Evolutionary conservation across 2,113 vertebrate genomes (phyloP), one percentile per base, ranked within the genome.

Genomic region (Chionomys nivalis): DNA sequence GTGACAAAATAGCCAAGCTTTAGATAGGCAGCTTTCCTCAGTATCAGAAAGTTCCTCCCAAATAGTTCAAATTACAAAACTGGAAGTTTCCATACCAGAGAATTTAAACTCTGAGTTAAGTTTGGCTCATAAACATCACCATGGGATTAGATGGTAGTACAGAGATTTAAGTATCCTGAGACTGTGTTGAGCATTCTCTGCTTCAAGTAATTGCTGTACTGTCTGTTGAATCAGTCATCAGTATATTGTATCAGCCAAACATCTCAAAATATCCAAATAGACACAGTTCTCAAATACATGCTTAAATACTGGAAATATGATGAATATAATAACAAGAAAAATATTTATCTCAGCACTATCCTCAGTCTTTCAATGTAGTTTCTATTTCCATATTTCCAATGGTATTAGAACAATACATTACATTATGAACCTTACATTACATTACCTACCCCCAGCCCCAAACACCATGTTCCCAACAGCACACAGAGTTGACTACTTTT

Each of bases 121-220:
- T 13, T 90, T 52, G 33, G 49, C 61, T 33, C 94, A 36, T 94
- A 97, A 97, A 93, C 11, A 96, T n/a, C 44, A 96, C 55, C 63
- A 70, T 49, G 31, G 89, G 11, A 1, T 89, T 93, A 73, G 28
- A 63, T 1, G 87, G 39, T 23, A 85, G 52, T 88, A 42, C 33
- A 12, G 70, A 93, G 52, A 21, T 19, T 92, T 39, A 63, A 87
- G 36, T 21, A 70, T 81, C 39, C 47, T 52, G 44, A 11, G 61
- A 81, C 12, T 49, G 7, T 39, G 0, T 72, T 66, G 6, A 11
- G 12, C 1, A 7, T 8, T 13, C 72, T 55, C 76, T 39, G 52
- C 63, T 72, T 90, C 39, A 58, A 75, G 28, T 47, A n/a, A 90
- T 47, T 63, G 24, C 70, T 72, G 7, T 28, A 6, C 78, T 65